phyloP scores from a whole-genome alignment of 2,113 vertebrate genomes.

The Puffinus mauretanicus region DNA sequence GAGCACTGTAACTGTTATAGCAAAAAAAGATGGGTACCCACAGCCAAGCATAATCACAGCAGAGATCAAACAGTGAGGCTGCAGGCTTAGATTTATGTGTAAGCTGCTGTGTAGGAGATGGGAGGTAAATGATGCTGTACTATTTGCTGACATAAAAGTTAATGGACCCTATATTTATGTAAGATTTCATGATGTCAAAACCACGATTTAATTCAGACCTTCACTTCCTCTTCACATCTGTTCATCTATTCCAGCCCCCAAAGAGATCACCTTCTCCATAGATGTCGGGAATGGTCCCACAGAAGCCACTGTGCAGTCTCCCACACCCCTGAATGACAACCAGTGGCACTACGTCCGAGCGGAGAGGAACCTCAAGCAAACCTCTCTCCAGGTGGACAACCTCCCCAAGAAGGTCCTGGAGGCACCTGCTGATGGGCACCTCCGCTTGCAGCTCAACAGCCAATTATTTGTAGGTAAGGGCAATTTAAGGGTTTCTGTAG shows the following conservation, averaged over 20 bases:
- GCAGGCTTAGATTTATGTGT: slow-evolving; percentile 10
- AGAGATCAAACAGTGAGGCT: slow-evolving; percentile 17
- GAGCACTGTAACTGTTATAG: background rate
- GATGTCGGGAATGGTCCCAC: slow-evolving; percentile 90
- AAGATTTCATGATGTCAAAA: slow-evolving; percentile 33
- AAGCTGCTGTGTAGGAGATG: slow-evolving; percentile 28
- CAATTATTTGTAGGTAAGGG: slow-evolving; percentile 93
- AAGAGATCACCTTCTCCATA: slow-evolving; percentile 87
- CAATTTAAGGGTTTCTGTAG: background rate
- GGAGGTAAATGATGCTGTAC: slow-evolving; percentile 26
- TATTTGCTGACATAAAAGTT: slow-evolving; percentile 35
- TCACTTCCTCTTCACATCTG: background rate
- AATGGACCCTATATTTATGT: slow-evolving; percentile 25
- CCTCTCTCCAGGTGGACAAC: slow-evolving; percentile 89
- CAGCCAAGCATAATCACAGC: background rate
- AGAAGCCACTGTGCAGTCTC: slow-evolving; percentile 82
- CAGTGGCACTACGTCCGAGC: slow-evolving; percentile 93
- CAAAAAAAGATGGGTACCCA: background rate
- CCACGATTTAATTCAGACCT: background rate
- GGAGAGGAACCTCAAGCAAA: slow-evolving; percentile 90
- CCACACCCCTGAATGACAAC: slow-evolving; percentile 86
- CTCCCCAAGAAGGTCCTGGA: slow-evolving; percentile 82
- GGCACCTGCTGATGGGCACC: slow-evolving; percentile 82
- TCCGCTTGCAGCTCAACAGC: slow-evolving; percentile 87
- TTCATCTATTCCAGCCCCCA: slow-evolving; percentile 80